Base-by-base conservation (phyloP, 2,113 vertebrate genomes). In the Chlorodrepanis virens region DNA sequence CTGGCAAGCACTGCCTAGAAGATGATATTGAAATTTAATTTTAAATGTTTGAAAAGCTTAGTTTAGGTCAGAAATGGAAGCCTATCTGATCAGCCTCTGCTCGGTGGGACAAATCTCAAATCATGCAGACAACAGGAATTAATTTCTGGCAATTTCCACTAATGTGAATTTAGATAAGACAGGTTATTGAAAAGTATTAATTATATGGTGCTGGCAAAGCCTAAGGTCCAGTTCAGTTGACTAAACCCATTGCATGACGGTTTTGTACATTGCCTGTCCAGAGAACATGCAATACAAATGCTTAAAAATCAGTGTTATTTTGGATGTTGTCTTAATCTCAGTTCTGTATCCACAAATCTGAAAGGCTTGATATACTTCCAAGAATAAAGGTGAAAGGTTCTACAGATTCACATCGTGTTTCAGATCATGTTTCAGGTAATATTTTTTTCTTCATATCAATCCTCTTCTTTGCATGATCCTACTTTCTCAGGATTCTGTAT, bases 1-100 rank as follows among this genome's bases (percentile, higher is more conserved):
- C 95, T 96, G 82, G 67, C 67, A 93, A 96, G 70, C 47, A 49
- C 40, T 74, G 14, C 64, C 86, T 68, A 67, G 71, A 94, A 93
- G 50, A 88, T 37, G 16, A 74, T 77, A 67, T 19, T 35, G 50
- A 91, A 91, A 89, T 83, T 78, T 78, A 56, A 79, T 89, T 81
- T 91, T 57, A 52, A 74, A 64, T 6, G 1, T 75, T 83, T 90
- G 42, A 90, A 76, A 94, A 93, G 12, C 79, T 65, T 85, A 42
- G 49, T 68, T 93, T 95, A 76, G 80, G 75, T 85, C 65, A 88
- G 44, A 78, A 92, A 56, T 63, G 18, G 53, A 94, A 96, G 67
- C 33, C 16, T 29, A 22, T 89, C 86, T 79, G 35, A 42, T 64
- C 54, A 25, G 28, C 35, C n/a, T 52, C 25, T 40, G 5, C 22